These are phyloP conservation scores for Pyrrhura leucotis DNA, from an alignment of 2,797 vertebrate genomes.

Conservation along the genomic window DNA sequence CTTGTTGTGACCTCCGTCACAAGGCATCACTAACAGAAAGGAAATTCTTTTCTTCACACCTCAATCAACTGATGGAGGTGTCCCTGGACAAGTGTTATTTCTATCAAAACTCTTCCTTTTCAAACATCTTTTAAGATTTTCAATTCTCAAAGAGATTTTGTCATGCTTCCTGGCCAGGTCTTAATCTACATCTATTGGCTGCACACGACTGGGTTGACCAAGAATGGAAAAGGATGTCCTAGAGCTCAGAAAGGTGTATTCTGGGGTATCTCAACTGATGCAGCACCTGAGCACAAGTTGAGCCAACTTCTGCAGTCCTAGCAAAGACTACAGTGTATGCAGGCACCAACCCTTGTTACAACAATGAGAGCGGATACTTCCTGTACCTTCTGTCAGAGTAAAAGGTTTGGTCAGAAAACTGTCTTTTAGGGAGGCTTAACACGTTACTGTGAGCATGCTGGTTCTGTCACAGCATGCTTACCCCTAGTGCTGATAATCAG, in stretches of 20 bases:
- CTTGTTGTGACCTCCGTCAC: not conserved
- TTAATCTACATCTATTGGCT: not conserved
- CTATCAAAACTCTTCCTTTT: not conserved
- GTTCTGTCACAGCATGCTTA: not conserved
- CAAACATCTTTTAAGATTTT: not conserved
- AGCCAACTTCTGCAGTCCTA: not conserved
- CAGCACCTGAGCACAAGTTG: not conserved
- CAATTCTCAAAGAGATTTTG: not conserved
- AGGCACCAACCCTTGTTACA: not conserved
- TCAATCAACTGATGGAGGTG: not conserved
- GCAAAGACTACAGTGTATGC: accelerated
- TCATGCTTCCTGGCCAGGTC: not conserved
- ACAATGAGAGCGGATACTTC: not conserved
- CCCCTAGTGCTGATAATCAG: not conserved
- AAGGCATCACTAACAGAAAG: not conserved
- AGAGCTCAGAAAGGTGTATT: not conserved
- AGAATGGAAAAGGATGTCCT: not conserved
- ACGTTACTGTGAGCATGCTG: accelerated
- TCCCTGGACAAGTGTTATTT: not conserved
- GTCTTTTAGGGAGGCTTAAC: not conserved
- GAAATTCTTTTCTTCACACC: not conserved
- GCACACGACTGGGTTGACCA: not conserved
- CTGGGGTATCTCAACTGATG: not conserved
- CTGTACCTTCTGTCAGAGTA: not conserved
- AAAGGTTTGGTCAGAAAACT: not conserved